Evolutionary conservation across 1,140 invertebrate genomes (phyloP), one percentile per base, ranked within the genome.

Genomic region (Brachionus sp.): DNA sequence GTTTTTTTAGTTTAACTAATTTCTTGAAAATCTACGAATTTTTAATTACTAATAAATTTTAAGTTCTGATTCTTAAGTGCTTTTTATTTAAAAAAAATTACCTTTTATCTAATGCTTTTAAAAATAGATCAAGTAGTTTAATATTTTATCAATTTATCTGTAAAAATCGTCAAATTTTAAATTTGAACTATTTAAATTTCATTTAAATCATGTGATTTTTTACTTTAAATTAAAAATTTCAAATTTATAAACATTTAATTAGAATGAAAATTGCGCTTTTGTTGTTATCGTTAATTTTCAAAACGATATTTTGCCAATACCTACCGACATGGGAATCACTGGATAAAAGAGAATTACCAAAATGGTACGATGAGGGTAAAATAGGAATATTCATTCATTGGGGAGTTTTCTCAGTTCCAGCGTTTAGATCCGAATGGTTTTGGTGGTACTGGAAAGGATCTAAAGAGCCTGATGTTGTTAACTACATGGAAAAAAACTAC

Each of bases 381-480:
- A 90, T 97, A 85, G 95, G 95, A 19, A 95, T 97, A 83, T 97
- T 97, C 86, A 90, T 96, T 46, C 95, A 97, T 86, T 97, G 95
- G 94, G 95, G 95, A 2, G 93, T 97, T 0, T 97, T 93, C 86
- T 93, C 94, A 0, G 95, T 97, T 0, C 95, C 95, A 0, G 93
- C 85, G 50, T 87, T 85, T 84, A 73, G 82, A 39, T 75, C 42
- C 16, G 85, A 50, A 84, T 80, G 19, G 83, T 66, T 88, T 82
- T 88, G 88, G 88, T 86, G 80, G 64, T 75, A 84, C 44, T 88
- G 88, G 87, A 73, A 84, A 80, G 84, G 85, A 68, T 70, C 33
- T 0, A 77, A 77, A 62, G 33, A 37, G 25, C 53, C 82, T 23
- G 66, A 53, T 16, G 66, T 84, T 50, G 83, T 85, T 9, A 70